Base-by-base conservation (phyloP, 2,888 invertebrate species). In the Pyrgus malvae region DNA sequence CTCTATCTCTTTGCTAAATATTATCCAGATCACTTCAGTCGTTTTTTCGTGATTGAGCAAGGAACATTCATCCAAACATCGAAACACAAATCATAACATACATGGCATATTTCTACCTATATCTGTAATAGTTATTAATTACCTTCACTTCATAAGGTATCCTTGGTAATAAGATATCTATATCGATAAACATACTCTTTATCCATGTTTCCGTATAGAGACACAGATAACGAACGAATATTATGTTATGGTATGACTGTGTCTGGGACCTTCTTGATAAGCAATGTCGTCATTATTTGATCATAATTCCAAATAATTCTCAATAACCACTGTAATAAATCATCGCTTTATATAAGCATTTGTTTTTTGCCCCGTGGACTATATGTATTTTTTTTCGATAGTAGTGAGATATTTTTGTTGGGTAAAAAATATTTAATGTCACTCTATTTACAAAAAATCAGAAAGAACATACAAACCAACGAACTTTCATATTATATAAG, bases 111-210 rank as follows among this genome's bases (percentile, higher is more conserved):
- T n/a, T n/a, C n/a, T n/a, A n/a, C n/a, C n/a, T n/a, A n/a, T n/a
- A n/a, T n/a, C n/a, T n/a, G n/a, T n/a, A n/a, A n/a, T 27, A 7
- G 8, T 7, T 4, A 40, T 9, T 41, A 41, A 41, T 41, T 25
- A 41, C 41, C 25, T 41, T 41, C 25, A 14, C 25, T 25, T 2
- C 27, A 3, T 3, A 21, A 31, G 2, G 7, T 16, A n/a, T 21
- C 23, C 46, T 46, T 37, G 21, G 19, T 35, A 46, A 46, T 25
- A 25, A 35, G 46, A 45, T 45, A n/a, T n/a, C n/a, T n/a, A 46
- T 9, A 12, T 35, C 6, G 7, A 2, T 37, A 23, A 46, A 46
- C 8, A 45, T 19, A 14, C 2, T 11, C 16, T 14, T 46, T 46
- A 46, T 37, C 35, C 16, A 46, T 31, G 5, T 46, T 46, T 46